Base-by-base conservation (phyloP, 1,140 invertebrate genomes). In the Polypedilum pembai region DNA sequence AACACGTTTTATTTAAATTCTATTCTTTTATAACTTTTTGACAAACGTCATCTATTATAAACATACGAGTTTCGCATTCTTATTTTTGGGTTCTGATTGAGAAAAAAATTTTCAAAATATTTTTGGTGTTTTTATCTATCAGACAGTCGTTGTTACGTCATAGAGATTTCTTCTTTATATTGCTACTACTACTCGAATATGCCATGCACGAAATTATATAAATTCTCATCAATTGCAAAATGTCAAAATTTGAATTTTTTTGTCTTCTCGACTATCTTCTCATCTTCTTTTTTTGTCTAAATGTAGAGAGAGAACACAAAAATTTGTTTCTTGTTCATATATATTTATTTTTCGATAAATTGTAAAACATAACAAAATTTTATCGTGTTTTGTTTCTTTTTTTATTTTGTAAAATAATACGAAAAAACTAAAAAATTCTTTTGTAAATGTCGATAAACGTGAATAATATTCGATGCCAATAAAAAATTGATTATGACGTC, bases 181-280 rank as follows among this genome's bases (percentile, higher is more conserved):
- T n/a, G 4, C 8, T 12, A 8, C 12, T 56, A 56, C 45, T n/a
- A n/a, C 45, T n/a, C 12, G n/a, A n/a, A 4, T 56, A 15, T n/a
- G 45, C n/a, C 45, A 69, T 69, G 65, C 15, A 21, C 1, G 17
- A 56, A 69, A 21, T 0, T 20, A 1, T 20, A 69, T 20, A 69
- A 20, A 20, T 69, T 18, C 8, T 20, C 8, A n/a, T 18, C 65
- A 69, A 69, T 69, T 69, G 65, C 65, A 69, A 69, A 69, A 69
- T 69, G 65, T 69, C 65, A 69, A 69, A 69, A 69, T 69, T 69
- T 69, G 17, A 69, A 69, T 69, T 56, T 45, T n/a, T 56, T 56
- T 56, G n/a, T n/a, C 12, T n/a, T 56, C n/a, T 56, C 15, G 12
- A 4, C n/a, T 56, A n/a, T 56, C n/a, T 45, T 2, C 8, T 45